Evolutionary conservation across 2,113 vertebrate species (phyloP).

Genomic region (Urocynchramus pylzowi): DNA sequence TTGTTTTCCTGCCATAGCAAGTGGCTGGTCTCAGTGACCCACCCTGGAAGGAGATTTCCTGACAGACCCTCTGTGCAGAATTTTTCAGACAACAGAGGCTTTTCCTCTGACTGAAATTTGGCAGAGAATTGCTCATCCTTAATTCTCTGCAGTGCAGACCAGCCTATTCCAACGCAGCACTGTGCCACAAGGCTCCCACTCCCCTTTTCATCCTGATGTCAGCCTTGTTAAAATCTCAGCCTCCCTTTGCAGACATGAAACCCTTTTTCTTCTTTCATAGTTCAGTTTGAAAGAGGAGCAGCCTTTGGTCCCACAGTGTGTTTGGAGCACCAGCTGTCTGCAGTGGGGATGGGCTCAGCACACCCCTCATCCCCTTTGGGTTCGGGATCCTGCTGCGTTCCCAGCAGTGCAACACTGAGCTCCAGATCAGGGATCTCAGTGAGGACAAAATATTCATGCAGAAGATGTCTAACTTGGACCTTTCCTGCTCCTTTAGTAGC

Average conservation of each 20-base stretch:
- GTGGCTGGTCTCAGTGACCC: neutral
- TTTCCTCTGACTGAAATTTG: neutral
- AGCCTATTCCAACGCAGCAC: neutral
- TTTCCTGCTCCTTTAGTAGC: neutral
- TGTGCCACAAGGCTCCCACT: neutral
- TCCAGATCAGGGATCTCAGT: neutral
- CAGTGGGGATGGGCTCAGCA: neutral
- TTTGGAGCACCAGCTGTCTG: neutral
- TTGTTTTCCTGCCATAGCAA: neutral
- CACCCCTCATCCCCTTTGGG: neutral
- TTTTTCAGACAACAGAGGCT: neutral
- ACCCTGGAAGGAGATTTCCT: neutral
- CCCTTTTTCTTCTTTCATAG: neutral
- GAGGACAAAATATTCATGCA: neutral
- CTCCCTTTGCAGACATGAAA: neutral
- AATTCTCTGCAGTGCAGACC: neutral
- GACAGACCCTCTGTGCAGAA: neutral
- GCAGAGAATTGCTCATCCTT: neutral
- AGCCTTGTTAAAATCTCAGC: neutral
- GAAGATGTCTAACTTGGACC: neutral
- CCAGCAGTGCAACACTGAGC: neutral
- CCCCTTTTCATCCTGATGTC: neutral
- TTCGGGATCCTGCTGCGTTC: rapidly evolving
- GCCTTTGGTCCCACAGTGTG: neutral
- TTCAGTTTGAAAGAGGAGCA: neutral